A percentile compares a stretch with the other conserved stretches of the same genome.
Conservation (phyloP, 2,113 vertebrate genomes). For the Rhabdomys dilectus region DNA sequence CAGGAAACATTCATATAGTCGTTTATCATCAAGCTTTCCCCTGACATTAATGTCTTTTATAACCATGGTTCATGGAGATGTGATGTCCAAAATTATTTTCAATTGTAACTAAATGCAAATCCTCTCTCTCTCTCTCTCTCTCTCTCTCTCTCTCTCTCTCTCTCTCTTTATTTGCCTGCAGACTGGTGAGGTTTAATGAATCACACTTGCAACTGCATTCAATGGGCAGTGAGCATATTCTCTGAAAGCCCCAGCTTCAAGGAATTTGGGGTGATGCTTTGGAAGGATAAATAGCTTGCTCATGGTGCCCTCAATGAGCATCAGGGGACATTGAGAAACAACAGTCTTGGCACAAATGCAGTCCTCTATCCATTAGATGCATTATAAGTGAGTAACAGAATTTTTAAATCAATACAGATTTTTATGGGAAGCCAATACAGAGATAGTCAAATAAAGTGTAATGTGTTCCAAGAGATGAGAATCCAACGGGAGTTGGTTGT, state of each 20-base stretch:
- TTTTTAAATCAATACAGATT: constrained; percentile 72
- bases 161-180: not conserved
- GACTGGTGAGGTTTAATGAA: constrained; percentile 47
- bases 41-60: not conserved
- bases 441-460: constrained; percentile 66
- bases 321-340: constrained; percentile 44
- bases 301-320: constrained; percentile 60
- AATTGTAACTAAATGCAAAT: constrained; percentile 44
- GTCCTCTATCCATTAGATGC: constrained; percentile 46
- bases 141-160: not conserved
- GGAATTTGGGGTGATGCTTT: constrained; percentile 66
- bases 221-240: constrained; percentile 53
- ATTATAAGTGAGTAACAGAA: constrained; percentile 68
- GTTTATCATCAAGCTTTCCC: not conserved
- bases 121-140: not conserved
- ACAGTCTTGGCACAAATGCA: constrained; percentile 38
- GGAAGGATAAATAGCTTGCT: constrained; percentile 54
- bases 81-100: constrained; percentile 42
- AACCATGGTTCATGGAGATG: not conserved
- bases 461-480: constrained; percentile 65
- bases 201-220: constrained; percentile 54
- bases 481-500: constrained; percentile 51
- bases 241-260: constrained; percentile 60
- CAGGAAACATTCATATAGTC: not conserved
- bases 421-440: constrained; percentile 67